These are phyloP conservation scores for Drosophila prolongata DNA, from an alignment of 2,888 invertebrate species.

Conservation along the genomic window DNA sequence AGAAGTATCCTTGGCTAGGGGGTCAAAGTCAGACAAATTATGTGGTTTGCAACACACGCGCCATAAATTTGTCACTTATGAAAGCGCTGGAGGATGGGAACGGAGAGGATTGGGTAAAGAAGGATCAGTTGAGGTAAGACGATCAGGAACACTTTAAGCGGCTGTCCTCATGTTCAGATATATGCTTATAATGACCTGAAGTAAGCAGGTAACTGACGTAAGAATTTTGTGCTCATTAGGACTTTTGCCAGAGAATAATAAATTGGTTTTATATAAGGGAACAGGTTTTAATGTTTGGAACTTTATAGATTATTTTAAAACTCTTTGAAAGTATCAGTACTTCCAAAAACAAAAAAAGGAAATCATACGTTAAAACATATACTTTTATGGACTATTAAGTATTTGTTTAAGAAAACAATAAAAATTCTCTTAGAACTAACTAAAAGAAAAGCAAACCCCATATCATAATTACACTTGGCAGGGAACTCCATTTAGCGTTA, in stretches of 20 bases:
- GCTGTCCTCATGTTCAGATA: slow-evolving; percentile 12
- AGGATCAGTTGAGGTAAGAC: slow-evolving; percentile 14
- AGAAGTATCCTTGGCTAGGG: slow-evolving; percentile 21
- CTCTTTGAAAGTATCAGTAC: no score
- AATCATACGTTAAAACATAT: no score
- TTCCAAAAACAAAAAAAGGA: no score
- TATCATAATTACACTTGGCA: neutral
- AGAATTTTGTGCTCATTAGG: slow-evolving; percentile 4
- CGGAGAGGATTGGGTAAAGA: neutral
- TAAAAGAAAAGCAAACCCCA: neutral
- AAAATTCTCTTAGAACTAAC: neutral
- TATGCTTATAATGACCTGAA: slow-evolving; percentile 16
- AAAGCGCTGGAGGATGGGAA: slow-evolving; percentile 2
- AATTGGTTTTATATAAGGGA: neutral
- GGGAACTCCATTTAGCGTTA: slow-evolving; percentile 1
- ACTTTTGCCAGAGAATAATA: neutral
- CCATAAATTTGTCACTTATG: slow-evolving; percentile 78
- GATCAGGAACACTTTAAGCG: slow-evolving; percentile 24
- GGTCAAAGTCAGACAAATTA: slow-evolving; percentile 74
- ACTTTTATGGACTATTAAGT: no score
- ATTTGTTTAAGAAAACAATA: no score
- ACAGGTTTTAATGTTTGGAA: no score
- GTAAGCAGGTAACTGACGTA: slow-evolving; percentile 21
- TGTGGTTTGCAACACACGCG: slow-evolving; percentile 78
- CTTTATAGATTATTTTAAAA: no score